Evolutionary conservation across 2,797 vertebrate species (phyloP), one percentile per base, ranked within the genome.

Genomic region (Aselliscus stoliczkanus): DNA sequence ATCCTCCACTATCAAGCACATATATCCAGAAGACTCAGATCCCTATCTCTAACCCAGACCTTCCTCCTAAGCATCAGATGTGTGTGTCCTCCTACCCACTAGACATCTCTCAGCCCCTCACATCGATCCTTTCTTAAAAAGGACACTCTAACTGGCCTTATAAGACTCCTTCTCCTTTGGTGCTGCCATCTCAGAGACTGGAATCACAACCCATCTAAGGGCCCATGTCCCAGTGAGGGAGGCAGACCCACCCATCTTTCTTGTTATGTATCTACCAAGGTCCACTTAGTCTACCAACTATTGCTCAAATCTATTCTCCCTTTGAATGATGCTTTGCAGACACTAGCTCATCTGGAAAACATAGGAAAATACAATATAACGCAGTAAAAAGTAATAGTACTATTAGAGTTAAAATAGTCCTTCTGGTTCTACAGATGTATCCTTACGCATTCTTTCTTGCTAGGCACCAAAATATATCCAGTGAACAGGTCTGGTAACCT

Each of bases 11-110:
- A 2, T 2, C 11, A 31, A 56, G 42, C 5, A 77, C 4, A 5
- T 20, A 10, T 0, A 52, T 15, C 8, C 1, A 23, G 42, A 82
- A 67, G 9, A 44, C 39, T 25, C 4, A 0, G 1, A 8, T 10
- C 25, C 34, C 20, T 15, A 42, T 2, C 34, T 52, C 44, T 1
- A 29, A 25, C 34, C 34, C 39, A 62, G 42, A 72, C 4, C 25
- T 73, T 67, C 47, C 60, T 44, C 17, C n/a, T 6, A 69, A 58
- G 70, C 54, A 21, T 72, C 18, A 79, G 42, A 15, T 14, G 1
- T 58, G 58, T 11, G 12, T 31, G 23, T 23, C 31, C 2, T 3
- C 18, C 54, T 14, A 3, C 17, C 60, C 21, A 1, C 1, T 17
- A 25, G 23, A 70, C 4, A 17, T 31, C 4, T 13, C 1, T 10